A percentile compares a stretch with the other conserved stretches of the same genome.
Evolutionary conservation across 2,113 vertebrate species (phyloP).

Genomic region (Laticauda laticaudata): DNA sequence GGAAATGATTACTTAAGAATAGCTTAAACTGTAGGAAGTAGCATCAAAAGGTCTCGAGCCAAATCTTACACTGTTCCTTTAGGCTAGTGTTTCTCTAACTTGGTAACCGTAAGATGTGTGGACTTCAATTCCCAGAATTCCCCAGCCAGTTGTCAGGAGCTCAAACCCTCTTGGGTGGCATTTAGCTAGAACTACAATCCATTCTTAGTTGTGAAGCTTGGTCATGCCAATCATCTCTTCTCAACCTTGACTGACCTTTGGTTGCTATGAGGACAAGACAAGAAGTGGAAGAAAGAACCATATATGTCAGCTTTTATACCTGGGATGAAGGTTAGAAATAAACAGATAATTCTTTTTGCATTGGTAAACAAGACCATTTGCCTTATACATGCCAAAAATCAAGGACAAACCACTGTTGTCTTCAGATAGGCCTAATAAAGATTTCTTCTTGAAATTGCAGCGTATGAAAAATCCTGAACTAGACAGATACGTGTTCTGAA

Average conservation of each 20-base stretch:
- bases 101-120: background rate
- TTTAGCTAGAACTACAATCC: background rate
- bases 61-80: background rate
- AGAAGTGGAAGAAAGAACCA: background rate
- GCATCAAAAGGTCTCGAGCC: background rate
- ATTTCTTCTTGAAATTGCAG: background rate
- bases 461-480: background rate
- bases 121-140: background rate
- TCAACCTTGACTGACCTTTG: background rate
- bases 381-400: too few species aligned
- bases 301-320: background rate
- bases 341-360: too few species aligned
- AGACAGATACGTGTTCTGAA: background rate
- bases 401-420: too few species aligned
- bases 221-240: background rate
- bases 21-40: background rate
- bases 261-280: background rate
- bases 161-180: background rate
- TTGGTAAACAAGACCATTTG: too few species aligned
- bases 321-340: background rate
- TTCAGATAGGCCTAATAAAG: too few species aligned
- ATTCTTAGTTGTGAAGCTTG: background rate
- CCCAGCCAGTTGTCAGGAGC: background rate
- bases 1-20: background rate
- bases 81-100: background rate